Conservation (phyloP, 2,113 vertebrate species). For the Bos javanicus region DNA sequence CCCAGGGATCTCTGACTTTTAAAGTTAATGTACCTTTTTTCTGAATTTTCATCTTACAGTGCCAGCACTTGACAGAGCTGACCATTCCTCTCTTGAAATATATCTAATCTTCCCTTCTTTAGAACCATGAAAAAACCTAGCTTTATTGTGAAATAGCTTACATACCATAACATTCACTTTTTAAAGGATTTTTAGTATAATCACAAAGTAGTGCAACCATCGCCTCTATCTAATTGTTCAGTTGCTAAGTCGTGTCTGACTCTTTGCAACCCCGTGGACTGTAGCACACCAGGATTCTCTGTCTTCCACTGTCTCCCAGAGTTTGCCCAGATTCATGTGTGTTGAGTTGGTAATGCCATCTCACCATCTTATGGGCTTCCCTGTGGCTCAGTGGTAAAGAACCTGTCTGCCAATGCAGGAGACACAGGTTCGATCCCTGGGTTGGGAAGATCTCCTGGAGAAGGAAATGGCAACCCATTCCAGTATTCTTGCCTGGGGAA, state of each 20-base stretch:
- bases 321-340: not conserved
- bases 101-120: slow-evolving; percentile 33
- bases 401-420: not conserved
- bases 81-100: slow-evolving; percentile 19
- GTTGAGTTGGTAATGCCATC: not conserved
- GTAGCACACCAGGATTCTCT: not conserved
- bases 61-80: slow-evolving; percentile 26
- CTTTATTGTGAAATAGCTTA: not conserved
- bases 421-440: not conserved
- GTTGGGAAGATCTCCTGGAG: not conserved
- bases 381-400: not conserved
- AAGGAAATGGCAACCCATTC: not conserved
- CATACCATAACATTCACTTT: not conserved
- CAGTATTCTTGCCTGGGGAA: not conserved
- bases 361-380: not conserved
- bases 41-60: not conserved
- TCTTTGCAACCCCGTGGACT: not conserved
- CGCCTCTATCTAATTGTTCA: not conserved
- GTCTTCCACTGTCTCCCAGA: not conserved
- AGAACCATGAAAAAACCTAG: not conserved
- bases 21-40: not conserved
- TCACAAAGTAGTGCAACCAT: not conserved
- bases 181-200: slow-evolving; percentile 16
- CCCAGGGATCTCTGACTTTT: not conserved
- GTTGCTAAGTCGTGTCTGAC: not conserved